These are phyloP conservation scores for Panthera leo DNA, from an alignment of 2,113 vertebrate genomes.

Conservation along the genomic window DNA sequence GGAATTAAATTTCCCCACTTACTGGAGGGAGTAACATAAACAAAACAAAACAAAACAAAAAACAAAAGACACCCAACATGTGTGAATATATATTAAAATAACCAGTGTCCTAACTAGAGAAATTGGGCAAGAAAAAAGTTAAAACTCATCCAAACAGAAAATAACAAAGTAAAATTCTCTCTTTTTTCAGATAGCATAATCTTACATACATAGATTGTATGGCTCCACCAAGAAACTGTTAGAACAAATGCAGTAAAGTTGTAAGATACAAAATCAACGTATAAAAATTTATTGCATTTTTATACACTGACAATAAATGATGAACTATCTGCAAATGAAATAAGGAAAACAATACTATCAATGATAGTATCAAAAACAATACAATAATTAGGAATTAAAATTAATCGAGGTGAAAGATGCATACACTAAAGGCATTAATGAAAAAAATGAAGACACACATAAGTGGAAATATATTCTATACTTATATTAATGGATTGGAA, in stretches of 20 bases:
- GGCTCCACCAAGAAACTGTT: background rate
- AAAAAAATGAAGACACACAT: background rate
- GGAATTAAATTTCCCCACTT: background rate
- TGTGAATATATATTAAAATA: background rate
- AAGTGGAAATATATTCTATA: background rate
- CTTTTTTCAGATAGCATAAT: background rate
- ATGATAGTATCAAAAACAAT: background rate
- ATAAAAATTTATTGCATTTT: background rate
- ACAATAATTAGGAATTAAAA: background rate
- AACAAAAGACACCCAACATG: no score
- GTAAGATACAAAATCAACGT: background rate
- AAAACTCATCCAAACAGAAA: background rate
- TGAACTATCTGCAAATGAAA: background rate
- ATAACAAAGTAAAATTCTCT: background rate
- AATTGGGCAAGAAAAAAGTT: background rate
- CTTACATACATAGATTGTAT: background rate
- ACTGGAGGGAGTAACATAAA: background rate
- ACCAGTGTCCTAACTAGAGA: background rate
- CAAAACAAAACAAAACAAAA: no score
- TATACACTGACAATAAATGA: background rate
- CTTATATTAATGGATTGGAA: background rate
- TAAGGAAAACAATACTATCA: background rate
- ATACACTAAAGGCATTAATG: background rate
- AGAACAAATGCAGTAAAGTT: background rate
- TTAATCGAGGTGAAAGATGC: background rate